phyloP scores from a whole-genome alignment of 2,113 vertebrate species.

The Ophiodon elongatus region DNA sequence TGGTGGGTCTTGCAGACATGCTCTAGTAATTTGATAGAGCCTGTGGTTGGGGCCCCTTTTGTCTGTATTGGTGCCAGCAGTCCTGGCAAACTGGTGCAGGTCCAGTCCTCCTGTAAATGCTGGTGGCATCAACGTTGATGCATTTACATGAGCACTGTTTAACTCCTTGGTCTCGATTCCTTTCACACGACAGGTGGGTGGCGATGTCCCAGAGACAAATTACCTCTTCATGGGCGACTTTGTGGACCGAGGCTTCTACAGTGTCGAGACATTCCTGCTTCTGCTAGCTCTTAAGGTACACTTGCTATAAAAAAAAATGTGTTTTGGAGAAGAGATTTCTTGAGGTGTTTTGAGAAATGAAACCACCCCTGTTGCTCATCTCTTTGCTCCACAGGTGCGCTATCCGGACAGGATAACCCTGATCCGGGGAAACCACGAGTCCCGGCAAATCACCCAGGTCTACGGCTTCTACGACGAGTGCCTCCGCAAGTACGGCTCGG shows the following conservation, averaged over 20 bases:
- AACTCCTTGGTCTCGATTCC: neutral
- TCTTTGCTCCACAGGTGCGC: conserved; percentile 85
- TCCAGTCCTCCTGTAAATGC: neutral
- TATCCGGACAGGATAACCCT: conserved; percentile 96
- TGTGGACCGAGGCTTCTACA: conserved; percentile 96
- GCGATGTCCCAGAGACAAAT: conserved; percentile 95
- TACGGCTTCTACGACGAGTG: conserved; percentile 98
- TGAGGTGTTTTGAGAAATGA: neutral
- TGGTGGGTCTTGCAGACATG: neutral
- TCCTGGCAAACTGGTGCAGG: neutral
- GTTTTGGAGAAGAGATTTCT: neutral
- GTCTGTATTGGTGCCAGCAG: neutral
- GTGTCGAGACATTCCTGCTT: conserved; percentile 94
- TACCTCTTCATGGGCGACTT: conserved; percentile 98
- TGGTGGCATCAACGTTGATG: neutral
- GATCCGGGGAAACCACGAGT: conserved; percentile 96
- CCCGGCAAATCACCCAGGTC: conserved; percentile 95
- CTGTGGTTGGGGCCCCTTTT: neutral
- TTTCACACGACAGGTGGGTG: conserved; percentile 86
- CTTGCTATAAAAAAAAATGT: too few species aligned
- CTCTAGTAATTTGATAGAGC: neutral
- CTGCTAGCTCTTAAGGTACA: conserved; percentile 93
- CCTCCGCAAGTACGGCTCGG: conserved; percentile 94
- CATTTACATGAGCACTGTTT: neutral
- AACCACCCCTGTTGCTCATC: neutral